phyloP scores from a whole-genome alignment of 2,113 vertebrate genomes.

The Trichomycterus rosablanca region DNA sequence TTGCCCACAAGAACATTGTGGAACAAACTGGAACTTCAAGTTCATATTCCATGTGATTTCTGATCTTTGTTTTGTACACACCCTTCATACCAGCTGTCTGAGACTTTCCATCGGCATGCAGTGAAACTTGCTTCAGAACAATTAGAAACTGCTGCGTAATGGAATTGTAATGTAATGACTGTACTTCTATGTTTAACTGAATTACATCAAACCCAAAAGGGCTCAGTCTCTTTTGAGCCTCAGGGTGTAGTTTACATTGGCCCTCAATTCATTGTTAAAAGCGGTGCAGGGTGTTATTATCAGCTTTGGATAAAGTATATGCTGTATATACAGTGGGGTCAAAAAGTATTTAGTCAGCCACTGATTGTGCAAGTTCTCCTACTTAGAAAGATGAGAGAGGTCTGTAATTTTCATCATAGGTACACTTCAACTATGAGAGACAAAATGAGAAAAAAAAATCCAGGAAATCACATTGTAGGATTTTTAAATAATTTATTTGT shows the following conservation, averaged over 20 bases:
- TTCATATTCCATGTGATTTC: neutral
- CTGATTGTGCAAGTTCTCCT: too few species aligned
- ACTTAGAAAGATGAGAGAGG: too few species aligned
- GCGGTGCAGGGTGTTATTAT: neutral
- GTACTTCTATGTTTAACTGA: neutral
- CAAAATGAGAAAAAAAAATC: too few species aligned
- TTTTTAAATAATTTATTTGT: too few species aligned
- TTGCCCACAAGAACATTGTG: slow-evolving; percentile 46
- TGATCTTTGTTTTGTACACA: neutral
- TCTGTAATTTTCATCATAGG: too few species aligned
- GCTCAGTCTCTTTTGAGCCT: neutral
- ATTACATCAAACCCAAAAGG: neutral
- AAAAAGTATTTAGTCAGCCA: too few species aligned
- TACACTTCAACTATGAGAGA: too few species aligned
- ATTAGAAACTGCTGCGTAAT: neutral
- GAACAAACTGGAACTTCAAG: neutral
- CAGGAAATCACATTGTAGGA: too few species aligned
- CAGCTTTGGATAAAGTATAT: neutral
- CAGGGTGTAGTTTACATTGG: neutral
- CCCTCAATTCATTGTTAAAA: neutral
- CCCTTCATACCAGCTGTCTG: neutral
- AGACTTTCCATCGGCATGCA: neutral
- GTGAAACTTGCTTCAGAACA: neutral
- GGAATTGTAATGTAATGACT: neutral
- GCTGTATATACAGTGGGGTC: too few species aligned